Evolutionary conservation across 1,140 invertebrate species (phyloP).

Genomic region (Drosophila trapezifrons): DNA sequence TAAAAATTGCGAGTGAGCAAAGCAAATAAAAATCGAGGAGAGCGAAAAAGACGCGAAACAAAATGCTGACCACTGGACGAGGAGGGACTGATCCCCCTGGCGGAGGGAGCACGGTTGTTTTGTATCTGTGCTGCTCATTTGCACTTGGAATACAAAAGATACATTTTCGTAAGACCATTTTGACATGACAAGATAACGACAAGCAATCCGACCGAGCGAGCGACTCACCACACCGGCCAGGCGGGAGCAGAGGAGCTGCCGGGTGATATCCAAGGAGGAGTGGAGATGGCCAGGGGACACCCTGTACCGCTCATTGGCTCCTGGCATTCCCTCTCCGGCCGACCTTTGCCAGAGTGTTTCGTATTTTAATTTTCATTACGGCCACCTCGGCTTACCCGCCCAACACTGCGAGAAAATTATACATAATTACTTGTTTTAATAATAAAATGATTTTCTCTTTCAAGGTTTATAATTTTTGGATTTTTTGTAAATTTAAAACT

Average conservation of each 20-base stretch:
- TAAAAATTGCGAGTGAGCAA: constrained; percentile 82
- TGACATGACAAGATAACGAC: constrained; percentile 84
- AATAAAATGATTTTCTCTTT: background rate
- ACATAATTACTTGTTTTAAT: background rate
- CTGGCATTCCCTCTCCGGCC: constrained; percentile 35
- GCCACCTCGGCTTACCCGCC: constrained; percentile 45
- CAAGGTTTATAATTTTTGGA: no score
- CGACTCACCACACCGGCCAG: constrained; percentile 27
- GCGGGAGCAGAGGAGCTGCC: background rate
- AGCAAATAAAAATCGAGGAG: constrained; percentile 73
- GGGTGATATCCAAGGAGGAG: background rate
- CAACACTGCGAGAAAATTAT: constrained; percentile 7
- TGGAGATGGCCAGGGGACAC: constrained; percentile 24
- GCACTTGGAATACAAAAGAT: constrained; percentile 83
- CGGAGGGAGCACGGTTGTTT: constrained; percentile 52
- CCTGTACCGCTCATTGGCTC: constrained; percentile 75
- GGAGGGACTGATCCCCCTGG: background rate
- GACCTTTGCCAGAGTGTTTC: constrained; percentile 75
- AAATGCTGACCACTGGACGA: constrained; percentile 32
- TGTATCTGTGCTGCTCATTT: constrained; percentile 79
- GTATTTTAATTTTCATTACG: constrained; percentile 83
- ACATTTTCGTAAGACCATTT: constrained; percentile 83
- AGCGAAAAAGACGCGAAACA: constrained; percentile 54
- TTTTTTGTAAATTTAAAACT: background rate
- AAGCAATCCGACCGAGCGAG: constrained; percentile 67